Evolutionary conservation across 2,888 invertebrate genomes (phyloP).

Genomic region (Onchidella celtica): DNA sequence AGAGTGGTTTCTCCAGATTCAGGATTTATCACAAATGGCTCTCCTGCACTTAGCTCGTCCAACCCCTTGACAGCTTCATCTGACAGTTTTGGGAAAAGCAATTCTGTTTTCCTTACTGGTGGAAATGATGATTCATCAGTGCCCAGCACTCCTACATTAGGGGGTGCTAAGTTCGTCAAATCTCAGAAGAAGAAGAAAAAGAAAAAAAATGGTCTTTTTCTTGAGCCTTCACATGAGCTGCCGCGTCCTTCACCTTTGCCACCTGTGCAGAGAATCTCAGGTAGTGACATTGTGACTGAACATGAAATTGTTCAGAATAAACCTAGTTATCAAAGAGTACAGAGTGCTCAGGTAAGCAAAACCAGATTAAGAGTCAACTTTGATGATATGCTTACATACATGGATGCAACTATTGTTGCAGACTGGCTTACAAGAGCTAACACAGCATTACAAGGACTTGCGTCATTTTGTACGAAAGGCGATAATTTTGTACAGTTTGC

Average conservation of each 20-base stretch:
- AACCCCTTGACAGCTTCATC: not conserved
- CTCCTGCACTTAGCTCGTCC: slow-evolving; percentile 45
- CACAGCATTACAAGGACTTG: slow-evolving; percentile 68
- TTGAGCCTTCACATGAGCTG: slow-evolving; percentile 63
- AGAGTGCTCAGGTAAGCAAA: not conserved
- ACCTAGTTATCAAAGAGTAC: slow-evolving; percentile 2
- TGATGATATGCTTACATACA: slow-evolving; percentile 75
- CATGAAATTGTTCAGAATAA: not conserved
- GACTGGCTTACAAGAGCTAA: slow-evolving; percentile 76
- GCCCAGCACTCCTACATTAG: not conserved
- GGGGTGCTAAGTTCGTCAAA: slow-evolving; percentile 16
- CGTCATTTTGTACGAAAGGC: slow-evolving; percentile 67
- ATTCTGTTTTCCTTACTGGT: not conserved
- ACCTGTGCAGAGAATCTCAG: slow-evolving; percentile 55
- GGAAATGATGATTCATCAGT: not conserved
- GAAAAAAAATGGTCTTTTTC: slow-evolving; percentile 56
- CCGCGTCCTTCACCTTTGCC: slow-evolving; percentile 69
- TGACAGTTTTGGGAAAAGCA: not conserved
- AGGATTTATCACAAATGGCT: slow-evolving; percentile 72
- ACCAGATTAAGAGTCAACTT: slow-evolving; percentile 63
- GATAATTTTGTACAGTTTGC: slow-evolving; percentile 78
- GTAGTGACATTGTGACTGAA: not conserved
- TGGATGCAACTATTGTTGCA: slow-evolving; percentile 77
- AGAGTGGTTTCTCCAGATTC: slow-evolving; percentile 67
- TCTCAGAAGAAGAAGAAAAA: slow-evolving; percentile 59